phyloP scores from a whole-genome alignment of 1,140 invertebrate species.

The Steinernema feltiae region DNA sequence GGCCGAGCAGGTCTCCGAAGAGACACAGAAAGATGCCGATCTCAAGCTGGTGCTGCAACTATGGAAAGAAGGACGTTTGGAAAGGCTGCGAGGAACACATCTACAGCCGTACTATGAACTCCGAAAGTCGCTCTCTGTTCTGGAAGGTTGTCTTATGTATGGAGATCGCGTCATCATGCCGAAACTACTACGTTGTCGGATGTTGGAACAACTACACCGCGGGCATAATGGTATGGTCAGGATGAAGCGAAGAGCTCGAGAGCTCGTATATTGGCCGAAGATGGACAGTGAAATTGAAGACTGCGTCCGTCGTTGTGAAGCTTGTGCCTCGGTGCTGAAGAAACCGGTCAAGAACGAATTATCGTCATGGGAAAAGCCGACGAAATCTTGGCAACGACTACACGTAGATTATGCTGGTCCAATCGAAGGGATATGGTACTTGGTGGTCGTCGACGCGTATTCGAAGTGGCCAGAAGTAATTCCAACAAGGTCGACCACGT shows the following conservation, averaged over 20 bases:
- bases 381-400: slow-evolving; percentile 48
- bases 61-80: neutral
- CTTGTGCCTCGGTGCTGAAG: slow-evolving; percentile 51
- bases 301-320: slow-evolving; percentile 58
- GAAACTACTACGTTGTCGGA: slow-evolving; percentile 30
- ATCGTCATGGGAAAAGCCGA: slow-evolving; percentile 35
- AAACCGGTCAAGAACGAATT: slow-evolving; percentile 29
- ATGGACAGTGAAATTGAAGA: slow-evolving; percentile 59
- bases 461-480: slow-evolving; percentile 62
- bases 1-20: neutral
- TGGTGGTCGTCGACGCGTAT: slow-evolving; percentile 60
- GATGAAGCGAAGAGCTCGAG: slow-evolving; percentile 59
- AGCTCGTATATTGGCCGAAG: slow-evolving; percentile 60
- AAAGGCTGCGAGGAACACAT: neutral
- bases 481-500: slow-evolving; percentile 17
- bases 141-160: slow-evolving; percentile 43
- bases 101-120: neutral
- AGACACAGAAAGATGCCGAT: neutral
- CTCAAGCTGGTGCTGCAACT: neutral
- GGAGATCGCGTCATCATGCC: slow-evolving; percentile 55
- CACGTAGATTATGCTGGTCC: slow-evolving; percentile 60
- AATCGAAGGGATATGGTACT: slow-evolving; percentile 48
- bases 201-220: slow-evolving; percentile 58
- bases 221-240: slow-evolving; percentile 59
- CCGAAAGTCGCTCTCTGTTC: slow-evolving; percentile 12